Conservation (phyloP, 2,113 vertebrate genomes). For the Chloebia gouldiae region DNA sequence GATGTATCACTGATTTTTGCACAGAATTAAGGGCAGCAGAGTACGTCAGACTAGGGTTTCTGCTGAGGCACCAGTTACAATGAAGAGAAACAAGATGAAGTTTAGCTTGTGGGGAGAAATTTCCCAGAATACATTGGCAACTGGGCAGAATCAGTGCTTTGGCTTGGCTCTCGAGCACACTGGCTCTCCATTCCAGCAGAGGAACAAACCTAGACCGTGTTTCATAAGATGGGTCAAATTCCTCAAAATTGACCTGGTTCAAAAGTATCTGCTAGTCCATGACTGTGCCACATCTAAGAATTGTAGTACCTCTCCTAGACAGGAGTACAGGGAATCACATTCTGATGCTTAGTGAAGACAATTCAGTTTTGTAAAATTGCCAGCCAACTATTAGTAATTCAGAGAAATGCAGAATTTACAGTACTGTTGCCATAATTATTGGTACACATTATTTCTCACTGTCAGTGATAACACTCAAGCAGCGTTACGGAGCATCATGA, state of each 20-base stretch:
- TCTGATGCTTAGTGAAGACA: not conserved
- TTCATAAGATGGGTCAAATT: not conserved
- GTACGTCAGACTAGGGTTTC: conserved; percentile 26
- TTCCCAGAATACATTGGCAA: conserved; percentile 53
- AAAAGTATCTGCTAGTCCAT: not conserved
- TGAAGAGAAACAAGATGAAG: conserved; percentile 45
- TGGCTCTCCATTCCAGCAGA: not conserved
- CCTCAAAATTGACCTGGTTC: conserved; percentile 6
- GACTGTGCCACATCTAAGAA: not conserved
- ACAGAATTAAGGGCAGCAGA: conserved; percentile 15
- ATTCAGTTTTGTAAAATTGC: not conserved
- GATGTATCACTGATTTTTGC: not conserved
- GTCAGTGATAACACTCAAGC: not conserved
- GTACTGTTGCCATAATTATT: not conserved
- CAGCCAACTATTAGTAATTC: not conserved
- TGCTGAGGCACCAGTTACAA: conserved; percentile 25
- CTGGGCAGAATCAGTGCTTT: conserved; percentile 43
- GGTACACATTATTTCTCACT: not conserved
- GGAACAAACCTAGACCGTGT: conserved; percentile 26
- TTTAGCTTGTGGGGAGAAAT: conserved; percentile 66
- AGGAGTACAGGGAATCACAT: not conserved
- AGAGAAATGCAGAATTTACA: not conserved
- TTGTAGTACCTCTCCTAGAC: not conserved
- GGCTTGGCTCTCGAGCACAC: conserved; percentile 19
- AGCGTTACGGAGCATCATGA: not conserved